phyloP scores from a whole-genome alignment of 35 echinoderm and acorn worm species.

The Diadema setosum region DNA sequence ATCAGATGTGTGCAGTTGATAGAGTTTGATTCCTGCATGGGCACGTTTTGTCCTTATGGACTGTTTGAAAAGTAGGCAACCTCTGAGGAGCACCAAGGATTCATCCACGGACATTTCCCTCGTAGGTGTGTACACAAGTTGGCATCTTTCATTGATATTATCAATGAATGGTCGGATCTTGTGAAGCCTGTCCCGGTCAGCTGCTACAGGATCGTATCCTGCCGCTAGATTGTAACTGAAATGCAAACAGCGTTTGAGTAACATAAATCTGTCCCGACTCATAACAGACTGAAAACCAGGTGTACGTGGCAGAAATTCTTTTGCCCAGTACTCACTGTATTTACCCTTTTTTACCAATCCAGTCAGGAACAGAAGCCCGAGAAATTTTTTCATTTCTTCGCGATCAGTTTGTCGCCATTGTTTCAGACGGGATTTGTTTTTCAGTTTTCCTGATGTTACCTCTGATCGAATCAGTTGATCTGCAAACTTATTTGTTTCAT shows the following conservation, averaged over 20 bases:
- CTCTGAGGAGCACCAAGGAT: background rate
- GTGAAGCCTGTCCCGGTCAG: background rate
- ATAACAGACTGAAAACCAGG: background rate
- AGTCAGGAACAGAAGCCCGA: background rate
- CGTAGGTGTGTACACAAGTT: background rate
- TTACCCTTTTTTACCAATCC: background rate
- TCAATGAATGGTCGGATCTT: background rate
- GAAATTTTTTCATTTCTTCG: background rate
- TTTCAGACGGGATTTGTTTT: background rate
- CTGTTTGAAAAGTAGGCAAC: background rate
- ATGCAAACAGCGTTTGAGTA: background rate
- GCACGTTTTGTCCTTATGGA: slow-evolving; percentile 1
- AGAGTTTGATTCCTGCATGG: background rate
- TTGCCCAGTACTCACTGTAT: background rate
- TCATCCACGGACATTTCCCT: background rate
- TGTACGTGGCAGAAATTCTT: background rate
- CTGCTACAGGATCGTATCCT: background rate
- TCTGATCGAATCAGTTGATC: background rate
- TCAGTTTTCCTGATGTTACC: background rate
- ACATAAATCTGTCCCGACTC: background rate
- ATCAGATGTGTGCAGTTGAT: background rate
- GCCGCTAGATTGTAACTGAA: background rate
- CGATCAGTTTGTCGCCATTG: background rate
- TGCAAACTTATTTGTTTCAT: background rate
- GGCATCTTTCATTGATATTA: background rate